Conservation (phyloP, 2,797 vertebrate species). For the Antennarius maculatus region DNA sequence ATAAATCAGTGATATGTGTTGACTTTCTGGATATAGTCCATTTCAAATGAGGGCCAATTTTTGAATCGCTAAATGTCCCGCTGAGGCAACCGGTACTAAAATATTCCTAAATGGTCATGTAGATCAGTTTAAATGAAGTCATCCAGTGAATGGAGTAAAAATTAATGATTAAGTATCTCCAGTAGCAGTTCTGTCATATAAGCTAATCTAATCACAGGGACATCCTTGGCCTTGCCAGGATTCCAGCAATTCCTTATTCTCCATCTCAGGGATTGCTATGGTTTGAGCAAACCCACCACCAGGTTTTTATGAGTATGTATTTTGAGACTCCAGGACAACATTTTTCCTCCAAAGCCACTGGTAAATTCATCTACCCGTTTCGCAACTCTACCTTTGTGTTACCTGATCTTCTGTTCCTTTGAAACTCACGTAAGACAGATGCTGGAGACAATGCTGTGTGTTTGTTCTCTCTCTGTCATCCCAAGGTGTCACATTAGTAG, state of each 20-base stretch:
- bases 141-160: slow-evolving; percentile 41
- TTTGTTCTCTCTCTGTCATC: slow-evolving; percentile 20
- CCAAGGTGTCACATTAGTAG: slow-evolving; percentile 18
- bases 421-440: slow-evolving; percentile 10
- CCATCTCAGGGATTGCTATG: slow-evolving; percentile 42
- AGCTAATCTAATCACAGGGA: slow-evolving; percentile 57
- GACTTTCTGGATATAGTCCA: slow-evolving; percentile 23
- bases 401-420: slow-evolving; percentile 27
- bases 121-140: slow-evolving; percentile 47
- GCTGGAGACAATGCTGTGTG: background rate
- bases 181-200: slow-evolving; percentile 38
- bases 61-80: slow-evolving; percentile 15
- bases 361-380: slow-evolving; percentile 15
- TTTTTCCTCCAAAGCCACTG: slow-evolving; percentile 26
- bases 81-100: slow-evolving; percentile 16
- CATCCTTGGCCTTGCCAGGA: slow-evolving; percentile 34
- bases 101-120: slow-evolving; percentile 6
- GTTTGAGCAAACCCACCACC: slow-evolving; percentile 58
- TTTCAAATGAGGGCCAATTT: background rate
- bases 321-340: slow-evolving; percentile 22
- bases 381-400: background rate
- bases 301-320: slow-evolving; percentile 14
- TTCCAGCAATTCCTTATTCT: slow-evolving; percentile 58
- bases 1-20: slow-evolving; percentile 28
- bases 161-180: slow-evolving; percentile 60